phyloP scores from a whole-genome alignment of 2,888 invertebrate genomes.

The Diaphora mendica region DNA sequence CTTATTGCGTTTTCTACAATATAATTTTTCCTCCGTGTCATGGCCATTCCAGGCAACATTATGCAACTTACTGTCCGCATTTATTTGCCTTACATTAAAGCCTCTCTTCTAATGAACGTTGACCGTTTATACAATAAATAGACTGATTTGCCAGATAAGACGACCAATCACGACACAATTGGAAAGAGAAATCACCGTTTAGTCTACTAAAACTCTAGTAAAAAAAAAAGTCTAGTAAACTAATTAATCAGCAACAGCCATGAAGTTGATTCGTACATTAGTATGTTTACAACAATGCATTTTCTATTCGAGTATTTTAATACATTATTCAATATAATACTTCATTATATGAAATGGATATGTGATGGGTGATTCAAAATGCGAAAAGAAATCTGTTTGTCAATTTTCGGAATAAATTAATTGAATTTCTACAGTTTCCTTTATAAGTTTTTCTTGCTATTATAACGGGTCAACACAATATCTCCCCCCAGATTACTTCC shows the following conservation, averaged over 20 bases:
- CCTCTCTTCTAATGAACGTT: background rate
- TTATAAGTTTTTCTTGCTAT: too few relatives aligned
- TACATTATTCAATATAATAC: background rate
- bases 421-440: too few relatives aligned
- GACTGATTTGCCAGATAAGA: background rate
- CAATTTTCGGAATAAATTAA: too few relatives aligned
- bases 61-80: conserved; percentile 31
- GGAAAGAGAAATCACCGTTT: background rate
- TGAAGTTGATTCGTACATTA: background rate
- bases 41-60: conserved; percentile 32
- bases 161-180: background rate
- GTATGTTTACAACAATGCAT: background rate
- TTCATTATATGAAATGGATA: too few relatives aligned
- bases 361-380: too few relatives aligned
- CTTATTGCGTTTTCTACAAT: conserved; percentile 26
- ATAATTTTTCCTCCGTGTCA: conserved; percentile 36
- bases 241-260: background rate
- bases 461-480: too few relatives aligned
- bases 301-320: too few relatives aligned
- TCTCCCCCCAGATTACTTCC: too few relatives aligned
- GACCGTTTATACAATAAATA: background rate
- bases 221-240: too few relatives aligned
- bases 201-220: too few relatives aligned
- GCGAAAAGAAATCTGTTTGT: too few relatives aligned
- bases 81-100: conserved; percentile 3